Percentiles rank a stretch among this genome's conserved stretches.
Conservation (phyloP, 2,113 vertebrate genomes). For the Scortum barcoo region DNA sequence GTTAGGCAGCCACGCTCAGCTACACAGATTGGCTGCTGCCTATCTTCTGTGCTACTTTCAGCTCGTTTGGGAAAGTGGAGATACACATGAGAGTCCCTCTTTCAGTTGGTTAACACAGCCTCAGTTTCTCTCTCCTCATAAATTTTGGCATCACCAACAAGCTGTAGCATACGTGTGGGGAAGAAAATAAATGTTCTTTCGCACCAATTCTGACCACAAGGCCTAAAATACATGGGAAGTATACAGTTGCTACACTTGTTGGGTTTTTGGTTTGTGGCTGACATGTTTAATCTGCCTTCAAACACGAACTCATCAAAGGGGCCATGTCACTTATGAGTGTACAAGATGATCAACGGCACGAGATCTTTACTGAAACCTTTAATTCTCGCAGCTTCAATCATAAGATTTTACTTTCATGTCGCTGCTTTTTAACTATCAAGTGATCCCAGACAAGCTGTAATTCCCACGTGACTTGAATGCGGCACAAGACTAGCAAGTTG, state of each 20-base stretch:
- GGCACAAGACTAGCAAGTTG: neutral
- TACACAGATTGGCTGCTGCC: neutral
- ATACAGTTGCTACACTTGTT: neutral
- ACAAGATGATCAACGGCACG: neutral
- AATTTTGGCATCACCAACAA: neutral
- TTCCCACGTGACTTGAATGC: constrained; percentile 5
- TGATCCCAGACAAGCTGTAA: neutral
- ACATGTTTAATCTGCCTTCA: constrained; percentile 14
- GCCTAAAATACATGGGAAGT: constrained; percentile 20
- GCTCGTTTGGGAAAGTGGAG: neutral
- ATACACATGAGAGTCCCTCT: neutral
- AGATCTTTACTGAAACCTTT: neutral
- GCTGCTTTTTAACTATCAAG: neutral
- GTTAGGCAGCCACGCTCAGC: constrained; percentile 2
- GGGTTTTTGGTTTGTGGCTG: constrained; percentile 8
- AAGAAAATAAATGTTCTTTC: constrained; percentile 31
- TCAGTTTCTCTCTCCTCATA: constrained; percentile 12
- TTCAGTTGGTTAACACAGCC: constrained; percentile 1
- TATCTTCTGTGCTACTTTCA: neutral
- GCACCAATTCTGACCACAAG: neutral
- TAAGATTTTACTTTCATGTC: neutral
- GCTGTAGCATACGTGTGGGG: neutral
- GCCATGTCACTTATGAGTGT: neutral
- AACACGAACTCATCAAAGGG: constrained; percentile 8
- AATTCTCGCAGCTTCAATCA: constrained; percentile 10